phyloP scores from a whole-genome alignment of 2,113 vertebrate genomes.

The Lophotis ruficrista region DNA sequence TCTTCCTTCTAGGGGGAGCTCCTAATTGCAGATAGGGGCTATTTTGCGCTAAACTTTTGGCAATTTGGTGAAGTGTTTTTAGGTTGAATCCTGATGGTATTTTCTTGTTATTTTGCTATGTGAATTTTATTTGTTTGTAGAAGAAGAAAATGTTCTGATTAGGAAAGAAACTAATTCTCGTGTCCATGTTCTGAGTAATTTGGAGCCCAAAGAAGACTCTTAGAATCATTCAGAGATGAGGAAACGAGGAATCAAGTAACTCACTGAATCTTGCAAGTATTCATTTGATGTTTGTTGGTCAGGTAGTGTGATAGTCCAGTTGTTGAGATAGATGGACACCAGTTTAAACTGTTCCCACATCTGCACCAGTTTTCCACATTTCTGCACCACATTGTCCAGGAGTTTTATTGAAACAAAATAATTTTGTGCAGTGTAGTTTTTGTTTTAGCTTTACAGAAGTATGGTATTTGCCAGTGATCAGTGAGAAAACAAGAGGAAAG shows the following conservation, averaged over 20 bases:
- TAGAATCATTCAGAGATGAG: background rate
- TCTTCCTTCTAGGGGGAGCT: background rate
- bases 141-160: background rate
- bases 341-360: background rate
- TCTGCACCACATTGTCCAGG: accelerated
- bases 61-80: background rate
- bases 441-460: background rate
- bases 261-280: slow-evolving; percentile 10
- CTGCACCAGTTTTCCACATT: background rate
- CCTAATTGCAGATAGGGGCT: background rate
- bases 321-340: background rate
- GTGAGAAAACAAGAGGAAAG: background rate
- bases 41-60: background rate
- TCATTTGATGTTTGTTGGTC: background rate
- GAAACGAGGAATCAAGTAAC: background rate
- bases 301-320: background rate
- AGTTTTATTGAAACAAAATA: background rate
- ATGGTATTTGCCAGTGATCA: background rate
- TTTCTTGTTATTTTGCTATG: background rate
- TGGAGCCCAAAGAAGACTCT: background rate
- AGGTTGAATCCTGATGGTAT: background rate
- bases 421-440: background rate
- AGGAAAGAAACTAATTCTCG: slow-evolving; percentile 7
- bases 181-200: background rate
- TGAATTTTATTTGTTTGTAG: background rate